phyloP scores from a whole-genome alignment of 1,140 invertebrate species.

The Tetramorium simillimum region DNA sequence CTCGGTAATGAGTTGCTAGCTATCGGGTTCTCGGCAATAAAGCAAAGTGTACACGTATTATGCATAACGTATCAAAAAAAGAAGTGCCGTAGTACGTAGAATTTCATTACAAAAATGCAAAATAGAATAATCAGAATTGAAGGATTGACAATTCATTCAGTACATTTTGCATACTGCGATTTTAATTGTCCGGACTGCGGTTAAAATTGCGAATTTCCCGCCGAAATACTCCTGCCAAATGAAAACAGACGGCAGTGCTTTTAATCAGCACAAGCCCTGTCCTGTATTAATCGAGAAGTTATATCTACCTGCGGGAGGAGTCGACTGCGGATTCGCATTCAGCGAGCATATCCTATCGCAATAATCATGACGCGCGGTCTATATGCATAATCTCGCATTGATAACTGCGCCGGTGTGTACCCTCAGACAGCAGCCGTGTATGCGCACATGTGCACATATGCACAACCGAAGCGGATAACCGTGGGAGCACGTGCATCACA shows the following conservation, averaged over 20 bases:
- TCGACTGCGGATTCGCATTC: slow-evolving; percentile 29
- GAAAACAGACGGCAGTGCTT: slow-evolving; percentile 9
- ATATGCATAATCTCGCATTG: slow-evolving; percentile 50
- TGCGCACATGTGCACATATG: slow-evolving; percentile 39
- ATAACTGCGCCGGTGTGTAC: slow-evolving; percentile 55
- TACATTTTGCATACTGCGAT: neutral
- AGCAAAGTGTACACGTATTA: neutral
- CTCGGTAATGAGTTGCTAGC: neutral
- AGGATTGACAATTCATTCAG: neutral
- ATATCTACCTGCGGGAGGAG: neutral
- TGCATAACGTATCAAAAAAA: neutral
- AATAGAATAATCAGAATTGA: neutral
- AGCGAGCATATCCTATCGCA: slow-evolving; percentile 44
- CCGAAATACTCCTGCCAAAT: neutral
- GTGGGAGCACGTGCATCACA: slow-evolving; percentile 66
- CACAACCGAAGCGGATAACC: slow-evolving; percentile 38
- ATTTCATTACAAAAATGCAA: neutral
- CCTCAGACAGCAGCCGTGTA: neutral
- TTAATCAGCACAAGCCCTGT: slow-evolving; percentile 9
- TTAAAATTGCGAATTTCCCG: neutral
- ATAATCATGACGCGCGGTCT: slow-evolving; percentile 59
- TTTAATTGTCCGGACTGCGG: neutral
- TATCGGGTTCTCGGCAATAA: neutral
- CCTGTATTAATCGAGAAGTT: slow-evolving; percentile 32
- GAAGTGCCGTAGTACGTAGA: too few relatives aligned